Base-by-base conservation (phyloP, 1,140 invertebrate genomes). In the Zaprionus africanus region DNA sequence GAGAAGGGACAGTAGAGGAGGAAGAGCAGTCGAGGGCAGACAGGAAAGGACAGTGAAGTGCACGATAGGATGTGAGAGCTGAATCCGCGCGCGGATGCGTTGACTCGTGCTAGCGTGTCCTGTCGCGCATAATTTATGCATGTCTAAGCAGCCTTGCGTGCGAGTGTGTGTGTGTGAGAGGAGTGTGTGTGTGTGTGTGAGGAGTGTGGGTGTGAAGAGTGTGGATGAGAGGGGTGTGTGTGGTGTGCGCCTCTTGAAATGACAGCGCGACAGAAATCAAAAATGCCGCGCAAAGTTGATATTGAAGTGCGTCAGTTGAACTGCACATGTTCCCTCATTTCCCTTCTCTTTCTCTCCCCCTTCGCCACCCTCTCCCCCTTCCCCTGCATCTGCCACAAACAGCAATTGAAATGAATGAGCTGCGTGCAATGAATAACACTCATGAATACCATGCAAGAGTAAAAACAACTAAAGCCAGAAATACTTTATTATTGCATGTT, bases 101-200 rank as follows among this genome's bases (percentile, higher is more conserved):
- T 57, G 41, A 63, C 34, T 69, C 43, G 13, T 54, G 38, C 15
- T 1, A 43, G 62, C 59, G 15, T 69, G 54, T 28, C 51, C 80
- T 81, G 75, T 70, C 69, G 49, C 58, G 56, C 36, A 24, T 75
- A 82, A 81, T 81, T 82, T 81, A 75, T 82, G 75, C 80, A 81
- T 77, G 64, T 77, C 78, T 82, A 81, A 82, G 76, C 76, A 61
- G 79, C 41, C 80, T 75, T 63, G 12, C 49, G 31, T 59, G 56
- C 28, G 24, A 19, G 41, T 19, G 24, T 31, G 26, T 17, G 53
- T 6, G 54, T 12, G 54, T 34, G 41, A 17, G n/a, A 0, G 19
- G 19, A 15, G 19, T 49, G 53, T 31, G 28, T 31, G 51, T 28
- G 65, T 12, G 41, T 24, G 41, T 17, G 63, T 68, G 53, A 5